Base-by-base conservation (phyloP, 2,113 vertebrate species). In the Pterocles orientalis region DNA sequence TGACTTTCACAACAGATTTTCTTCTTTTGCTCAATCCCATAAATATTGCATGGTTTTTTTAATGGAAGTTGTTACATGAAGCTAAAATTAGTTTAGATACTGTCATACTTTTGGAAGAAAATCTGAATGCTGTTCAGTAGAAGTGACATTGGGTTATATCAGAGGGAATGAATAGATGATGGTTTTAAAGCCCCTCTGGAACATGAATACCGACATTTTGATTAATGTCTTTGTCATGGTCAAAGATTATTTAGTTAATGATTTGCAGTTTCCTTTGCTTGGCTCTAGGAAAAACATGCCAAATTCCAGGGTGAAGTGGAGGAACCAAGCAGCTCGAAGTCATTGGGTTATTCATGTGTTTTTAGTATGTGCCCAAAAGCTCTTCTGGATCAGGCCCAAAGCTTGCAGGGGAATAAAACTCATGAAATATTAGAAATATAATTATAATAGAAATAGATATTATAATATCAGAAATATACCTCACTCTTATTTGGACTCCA, bases 211-310 rank as follows among this genome's bases (percentile, higher is more conserved):
- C 18, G 25, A 36, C 90, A 43, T 83, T 88, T 95, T 86, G 76
- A 89, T 92, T 97, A 95, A 97, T 88, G 92, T 82, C 88, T 97
- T 95, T 97, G 91, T 95, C 93, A 93, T 80, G 82, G 82, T 68
- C 65, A 86, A 94, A 94, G 94, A 96, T 78, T 83, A 81, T 94
- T 96, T 86, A 71, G 85, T 81, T 92, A 96, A 93, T 94, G 82
- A 95, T 87, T 94, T 85, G 80, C 72, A 29, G 80, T 88, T 90
- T 92, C 45, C 61, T 86, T 78, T 57, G 79, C 79, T 76, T 95
- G 88, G 88, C 80, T 86, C 29, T 79, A 66, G 90, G 91, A 97
- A 94, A 94, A 94, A 71, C 91, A 75, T 75, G 64, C 82, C 93
- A 94, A 93, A 92, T 78, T 91, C 90, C 76, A 62, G 80, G 81